phyloP scores from a whole-genome alignment of 2,888 invertebrate genomes.

The Cinara cedri region DNA sequence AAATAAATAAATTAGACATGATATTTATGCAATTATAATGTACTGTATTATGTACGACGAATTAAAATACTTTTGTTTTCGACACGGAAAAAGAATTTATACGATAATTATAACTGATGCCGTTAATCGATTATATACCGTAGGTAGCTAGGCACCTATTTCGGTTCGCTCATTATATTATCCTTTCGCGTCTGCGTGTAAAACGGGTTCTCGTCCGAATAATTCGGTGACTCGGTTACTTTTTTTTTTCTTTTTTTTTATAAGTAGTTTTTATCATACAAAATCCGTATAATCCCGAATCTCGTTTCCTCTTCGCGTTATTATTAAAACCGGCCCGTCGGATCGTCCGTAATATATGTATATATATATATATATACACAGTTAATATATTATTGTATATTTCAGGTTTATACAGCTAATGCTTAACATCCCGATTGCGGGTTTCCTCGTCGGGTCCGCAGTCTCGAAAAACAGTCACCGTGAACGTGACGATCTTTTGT shows the following conservation, averaged over 20 bases:
- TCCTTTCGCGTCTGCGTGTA: neutral
- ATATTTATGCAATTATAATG: too few relatives aligned
- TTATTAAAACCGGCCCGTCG: neutral
- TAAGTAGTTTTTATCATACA: slow-evolving; percentile 35
- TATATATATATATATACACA: too few relatives aligned
- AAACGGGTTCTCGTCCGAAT: slow-evolving; percentile 33
- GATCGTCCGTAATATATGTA: slow-evolving; percentile 8
- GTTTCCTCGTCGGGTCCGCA: slow-evolving; percentile 1
- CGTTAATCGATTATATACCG: too few relatives aligned
- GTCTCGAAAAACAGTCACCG: too few relatives aligned
- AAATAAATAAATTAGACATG: too few relatives aligned
- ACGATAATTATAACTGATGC: too few relatives aligned
- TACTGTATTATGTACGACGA: too few relatives aligned
- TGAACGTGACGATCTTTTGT: too few relatives aligned
- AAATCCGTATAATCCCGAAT: slow-evolving; percentile 50
- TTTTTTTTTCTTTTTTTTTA: neutral
- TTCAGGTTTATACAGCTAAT: slow-evolving; percentile 54
- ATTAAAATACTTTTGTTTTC: too few relatives aligned
- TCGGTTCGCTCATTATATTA: neutral
- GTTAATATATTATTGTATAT: neutral
- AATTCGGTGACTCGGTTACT: neutral
- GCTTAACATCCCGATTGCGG: slow-evolving; percentile 46
- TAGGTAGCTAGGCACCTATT: too few relatives aligned
- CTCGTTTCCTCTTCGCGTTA: slow-evolving; percentile 44
- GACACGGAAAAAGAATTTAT: too few relatives aligned